Evolutionary conservation across 2,888 invertebrate species (phyloP), one percentile per base, ranked within the genome.

Genomic region (Taenaris catops): DNA sequence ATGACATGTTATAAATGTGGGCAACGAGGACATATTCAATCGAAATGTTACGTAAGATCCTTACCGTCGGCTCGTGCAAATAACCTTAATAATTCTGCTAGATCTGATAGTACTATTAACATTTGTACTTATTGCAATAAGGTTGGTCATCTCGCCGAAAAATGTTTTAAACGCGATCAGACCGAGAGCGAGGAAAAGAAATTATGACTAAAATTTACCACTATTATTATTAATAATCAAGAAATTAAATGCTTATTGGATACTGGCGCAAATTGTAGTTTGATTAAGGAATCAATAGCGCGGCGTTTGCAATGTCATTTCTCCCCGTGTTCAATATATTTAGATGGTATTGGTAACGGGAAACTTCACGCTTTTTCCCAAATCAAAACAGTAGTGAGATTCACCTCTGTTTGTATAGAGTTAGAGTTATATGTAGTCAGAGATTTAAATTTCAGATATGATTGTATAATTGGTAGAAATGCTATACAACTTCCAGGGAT

Each of bases 251-350:
- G 34, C 1, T 27, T 51, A 1, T 32, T 48, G 4, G 49, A 54
- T 17, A 49, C 51, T 1, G 50, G 51, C 2, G 51, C 49, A 2
- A 48, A 10, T 27, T 46, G 47, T 34, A 44, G 47, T 11, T 7
- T 49, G 1, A 42, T 49, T 4, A 47, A 41, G 18, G 46, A 47
- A 27, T 45, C 46, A 0, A 25, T 49, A 1, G 42, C 45, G 4
- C 35, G 21, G 9, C 20, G 9, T 1, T 1, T 48, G 4, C 31
- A 34, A 0, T 41, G 40, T 28, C 20, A 33, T 7, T 7, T 49
- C 0, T 1, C 1, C 1, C 47, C 47, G 0, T 18, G 6, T 32
- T 23, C 4, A 48, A 4, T 33, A 2, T 28, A 19, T 12, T 1
- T 48, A n/a, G 25, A 33, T 23, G 44, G 49, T 1, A 38, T 47